Percentiles rank a stretch among this genome's conserved stretches.
These are phyloP conservation scores for Sturmia bella DNA, from an alignment of 2,888 invertebrate genomes.

Conservation along the genomic window DNA sequence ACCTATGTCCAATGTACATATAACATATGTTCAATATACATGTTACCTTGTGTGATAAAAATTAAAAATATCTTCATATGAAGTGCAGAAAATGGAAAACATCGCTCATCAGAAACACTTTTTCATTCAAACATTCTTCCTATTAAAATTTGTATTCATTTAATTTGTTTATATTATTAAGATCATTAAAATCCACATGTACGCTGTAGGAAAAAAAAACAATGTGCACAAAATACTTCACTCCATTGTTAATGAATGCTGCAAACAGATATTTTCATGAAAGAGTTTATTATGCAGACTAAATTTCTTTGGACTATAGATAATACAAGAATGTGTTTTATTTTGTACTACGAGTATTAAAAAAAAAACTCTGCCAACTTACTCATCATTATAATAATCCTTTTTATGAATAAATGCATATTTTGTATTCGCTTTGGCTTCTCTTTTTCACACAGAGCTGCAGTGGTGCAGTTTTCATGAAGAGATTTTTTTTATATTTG, in stretches of 20 bases:
- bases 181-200: not conserved
- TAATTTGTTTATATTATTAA: slow-evolving; percentile 44
- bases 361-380: slow-evolving; percentile 11
- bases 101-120: not conserved
- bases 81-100: no score
- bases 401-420: slow-evolving; percentile 23
- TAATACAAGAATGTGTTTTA: not conserved
- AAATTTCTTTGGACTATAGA: slow-evolving; percentile 22
- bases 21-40: no score
- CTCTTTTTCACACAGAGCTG: not conserved
- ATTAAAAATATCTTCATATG: no score
- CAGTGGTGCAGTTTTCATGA: slow-evolving; percentile 12
- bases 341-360: not conserved
- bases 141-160: slow-evolving; percentile 29
- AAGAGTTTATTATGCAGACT: slow-evolving; percentile 15
- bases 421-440: not conserved
- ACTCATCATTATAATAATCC: slow-evolving; percentile 17
- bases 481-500: not conserved
- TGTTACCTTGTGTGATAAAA: no score
- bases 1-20: no score
- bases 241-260: not conserved
- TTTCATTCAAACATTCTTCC: not conserved
- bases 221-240: slow-evolving; percentile 19
- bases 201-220: slow-evolving; percentile 1
- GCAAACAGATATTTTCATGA: not conserved